Percentiles rank a stretch among this genome's conserved stretches.
Evolutionary conservation across 30 jellyfish, hydroid and myxozoan genomes (phyloP).

Genomic region (Sanderia malayensis): DNA sequence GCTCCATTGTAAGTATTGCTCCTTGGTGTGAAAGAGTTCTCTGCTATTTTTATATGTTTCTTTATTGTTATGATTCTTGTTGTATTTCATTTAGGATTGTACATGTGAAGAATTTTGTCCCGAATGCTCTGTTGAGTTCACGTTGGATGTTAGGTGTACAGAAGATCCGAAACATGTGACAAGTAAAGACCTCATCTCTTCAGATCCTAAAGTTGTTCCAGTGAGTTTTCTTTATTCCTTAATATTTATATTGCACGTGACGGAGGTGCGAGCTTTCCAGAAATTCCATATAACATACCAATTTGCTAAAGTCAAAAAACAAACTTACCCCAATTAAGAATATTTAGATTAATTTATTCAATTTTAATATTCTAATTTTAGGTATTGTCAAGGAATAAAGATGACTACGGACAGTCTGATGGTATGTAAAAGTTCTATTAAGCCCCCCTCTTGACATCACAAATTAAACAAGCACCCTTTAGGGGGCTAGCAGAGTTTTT

Average conservation of each 20-base stretch:
- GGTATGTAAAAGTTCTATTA: too few relatives aligned
- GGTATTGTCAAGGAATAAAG: slow-evolving; percentile 87
- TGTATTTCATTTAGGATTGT: slow-evolving; percentile 65
- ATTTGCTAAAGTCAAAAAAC: too few relatives aligned
- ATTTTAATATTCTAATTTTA: too few relatives aligned
- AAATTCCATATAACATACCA: too few relatives aligned
- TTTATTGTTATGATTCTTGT: not conserved
- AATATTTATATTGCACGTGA: too few relatives aligned
- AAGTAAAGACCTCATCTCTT: slow-evolving; percentile 87
- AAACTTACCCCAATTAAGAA: too few relatives aligned
- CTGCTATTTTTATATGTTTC: not conserved
- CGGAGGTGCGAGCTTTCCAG: too few relatives aligned
- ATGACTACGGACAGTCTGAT: slow-evolving; percentile 77
- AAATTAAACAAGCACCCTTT: too few relatives aligned
- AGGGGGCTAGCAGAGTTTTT: too few relatives aligned
- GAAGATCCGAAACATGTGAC: slow-evolving; percentile 93
- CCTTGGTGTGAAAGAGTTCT: not conserved
- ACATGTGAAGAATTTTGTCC: slow-evolving; percentile 93
- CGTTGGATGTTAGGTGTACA: slow-evolving; percentile 87
- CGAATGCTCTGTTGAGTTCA: slow-evolving; percentile 95
- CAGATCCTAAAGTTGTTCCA: slow-evolving; percentile 93
- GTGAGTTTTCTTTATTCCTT: slow-evolving; percentile 37
- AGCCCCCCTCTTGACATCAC: too few relatives aligned
- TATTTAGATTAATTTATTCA: too few relatives aligned
- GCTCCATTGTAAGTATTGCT: slow-evolving; percentile 57